phyloP scores from a whole-genome alignment of 2,888 invertebrate genomes.

The Acanthococcus lagerstroemiae region DNA sequence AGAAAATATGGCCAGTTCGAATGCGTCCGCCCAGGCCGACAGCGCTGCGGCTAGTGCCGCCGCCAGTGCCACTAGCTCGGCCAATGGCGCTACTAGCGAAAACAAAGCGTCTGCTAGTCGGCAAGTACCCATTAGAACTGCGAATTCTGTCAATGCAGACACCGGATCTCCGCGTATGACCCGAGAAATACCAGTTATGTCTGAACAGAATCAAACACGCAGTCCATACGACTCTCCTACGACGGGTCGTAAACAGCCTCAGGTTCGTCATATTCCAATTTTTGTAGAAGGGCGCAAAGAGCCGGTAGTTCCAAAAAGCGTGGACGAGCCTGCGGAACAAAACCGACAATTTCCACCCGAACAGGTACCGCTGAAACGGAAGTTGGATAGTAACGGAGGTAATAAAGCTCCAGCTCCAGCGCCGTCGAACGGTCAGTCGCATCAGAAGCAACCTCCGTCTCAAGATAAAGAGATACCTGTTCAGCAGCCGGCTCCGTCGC shows the following conservation, averaged over 20 bases:
- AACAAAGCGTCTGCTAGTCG: not conserved
- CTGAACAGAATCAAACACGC: not conserved
- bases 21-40: conserved; percentile 35
- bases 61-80: conserved; percentile 40
- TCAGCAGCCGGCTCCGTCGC: conserved; percentile 36
- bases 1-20: conserved; percentile 34
- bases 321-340: conserved; percentile 40
- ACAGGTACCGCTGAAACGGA: conserved; percentile 17
- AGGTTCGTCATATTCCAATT: conserved; percentile 75
- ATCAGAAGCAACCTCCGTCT: conserved; percentile 38
- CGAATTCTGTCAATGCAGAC: not conserved
- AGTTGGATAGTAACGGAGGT: conserved; percentile 2
- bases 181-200: not conserved
- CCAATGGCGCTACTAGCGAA: conserved; percentile 36
- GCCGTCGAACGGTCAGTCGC: conserved; percentile 36
- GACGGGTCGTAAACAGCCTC: conserved; percentile 42
- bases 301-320: conserved; percentile 58
- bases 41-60: conserved; percentile 41
- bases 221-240: conserved; percentile 7
- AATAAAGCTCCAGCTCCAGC: conserved; percentile 11
- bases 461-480: conserved; percentile 35
- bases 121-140: not conserved
- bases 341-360: not conserved
- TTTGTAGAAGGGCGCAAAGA: conserved; percentile 77
- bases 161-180: not conserved